A percentile compares a stretch with the other conserved stretches of the same genome.
Conservation (phyloP, 2,797 vertebrate genomes). For the Crypturellus tataupa region DNA sequence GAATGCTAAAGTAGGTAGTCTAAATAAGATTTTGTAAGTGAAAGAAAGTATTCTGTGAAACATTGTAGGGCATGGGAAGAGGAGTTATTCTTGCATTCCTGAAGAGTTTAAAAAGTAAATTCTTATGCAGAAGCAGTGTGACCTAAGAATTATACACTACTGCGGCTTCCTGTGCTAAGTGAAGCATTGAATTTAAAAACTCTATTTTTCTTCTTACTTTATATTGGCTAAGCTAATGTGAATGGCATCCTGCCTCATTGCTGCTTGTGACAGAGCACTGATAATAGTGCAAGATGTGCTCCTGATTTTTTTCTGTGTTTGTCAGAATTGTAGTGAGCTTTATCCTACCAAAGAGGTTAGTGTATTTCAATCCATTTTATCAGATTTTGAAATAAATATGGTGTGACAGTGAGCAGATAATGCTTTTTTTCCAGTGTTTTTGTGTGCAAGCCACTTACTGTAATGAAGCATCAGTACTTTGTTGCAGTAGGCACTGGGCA, state of each 20-base stretch:
- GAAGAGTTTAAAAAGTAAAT: neutral
- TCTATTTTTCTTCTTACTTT: neutral
- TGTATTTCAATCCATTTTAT: neutral
- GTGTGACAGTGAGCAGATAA: neutral
- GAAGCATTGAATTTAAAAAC: neutral
- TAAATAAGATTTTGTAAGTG: neutral
- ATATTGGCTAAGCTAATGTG: neutral
- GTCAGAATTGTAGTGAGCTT: neutral
- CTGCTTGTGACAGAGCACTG: neutral
- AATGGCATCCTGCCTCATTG: neutral
- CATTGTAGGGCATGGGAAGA: neutral
- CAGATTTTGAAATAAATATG: neutral
- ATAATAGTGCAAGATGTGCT: neutral
- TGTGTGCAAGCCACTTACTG: neutral
- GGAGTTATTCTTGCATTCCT: neutral
- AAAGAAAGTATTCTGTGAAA: neutral
- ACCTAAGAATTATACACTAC: neutral
- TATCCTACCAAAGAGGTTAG: neutral
- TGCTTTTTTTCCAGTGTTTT: neutral
- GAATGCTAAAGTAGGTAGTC: neutral
- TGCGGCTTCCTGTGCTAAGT: neutral
- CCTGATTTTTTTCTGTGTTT: neutral
- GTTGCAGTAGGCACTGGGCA: neutral
- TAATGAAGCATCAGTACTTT: neutral
- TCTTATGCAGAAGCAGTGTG: neutral